Percentiles rank a stretch among this genome's conserved stretches.
Evolutionary conservation across 2,113 vertebrate genomes (phyloP).

Genomic region (Chloropsis cyanopogon): DNA sequence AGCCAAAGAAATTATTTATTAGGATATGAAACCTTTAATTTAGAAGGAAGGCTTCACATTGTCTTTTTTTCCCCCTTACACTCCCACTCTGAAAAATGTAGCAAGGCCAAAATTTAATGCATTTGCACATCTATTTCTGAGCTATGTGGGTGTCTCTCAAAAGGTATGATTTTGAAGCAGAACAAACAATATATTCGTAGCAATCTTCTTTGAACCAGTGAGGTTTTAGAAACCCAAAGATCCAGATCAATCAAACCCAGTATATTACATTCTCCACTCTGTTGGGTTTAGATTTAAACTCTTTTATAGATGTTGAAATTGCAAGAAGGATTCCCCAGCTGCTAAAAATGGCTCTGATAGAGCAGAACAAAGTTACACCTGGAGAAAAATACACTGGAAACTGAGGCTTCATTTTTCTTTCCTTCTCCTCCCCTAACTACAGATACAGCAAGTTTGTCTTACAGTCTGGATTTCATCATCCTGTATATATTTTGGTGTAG

Average conservation of each 20-base stretch:
- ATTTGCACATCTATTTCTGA: slow-evolving; percentile 43
- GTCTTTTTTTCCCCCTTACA: background rate
- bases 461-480: background rate
- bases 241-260: slow-evolving; percentile 28
- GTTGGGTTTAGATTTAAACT: slow-evolving; percentile 43
- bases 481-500: background rate
- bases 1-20: slow-evolving; percentile 63
- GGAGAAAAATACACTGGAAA: background rate
- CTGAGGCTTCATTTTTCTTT: background rate
- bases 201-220: slow-evolving; percentile 1
- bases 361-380: background rate
- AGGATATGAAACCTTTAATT: slow-evolving; percentile 68
- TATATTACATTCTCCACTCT: slow-evolving; percentile 11
- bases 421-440: background rate
- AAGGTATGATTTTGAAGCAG: slow-evolving; percentile 52
- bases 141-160: slow-evolving; percentile 42
- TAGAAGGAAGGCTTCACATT: slow-evolving; percentile 25
- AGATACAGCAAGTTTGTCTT: background rate
- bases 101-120: slow-evolving; percentile 13
- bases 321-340: slow-evolving; percentile 1
- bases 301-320: slow-evolving; percentile 33
- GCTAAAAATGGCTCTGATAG: background rate
- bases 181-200: slow-evolving; percentile 46
- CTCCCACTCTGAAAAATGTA: slow-evolving; percentile 39
- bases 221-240: background rate